Percentiles rank a stretch among this genome's conserved stretches.
Evolutionary conservation across 2,113 vertebrate genomes (phyloP).

Genomic region (Sardina pilchardus): DNA sequence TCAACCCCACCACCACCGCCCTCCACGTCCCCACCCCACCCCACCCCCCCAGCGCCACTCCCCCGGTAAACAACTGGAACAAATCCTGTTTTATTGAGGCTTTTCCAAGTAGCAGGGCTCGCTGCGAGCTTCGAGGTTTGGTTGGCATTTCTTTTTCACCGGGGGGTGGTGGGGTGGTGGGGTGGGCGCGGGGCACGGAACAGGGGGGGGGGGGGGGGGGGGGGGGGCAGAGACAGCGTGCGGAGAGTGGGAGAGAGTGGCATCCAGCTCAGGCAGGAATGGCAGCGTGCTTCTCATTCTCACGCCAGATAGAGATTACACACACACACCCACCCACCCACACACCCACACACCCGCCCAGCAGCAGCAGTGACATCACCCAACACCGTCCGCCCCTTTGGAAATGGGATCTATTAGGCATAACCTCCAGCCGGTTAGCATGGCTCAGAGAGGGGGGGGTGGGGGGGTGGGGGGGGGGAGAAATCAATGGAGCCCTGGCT

Average conservation of each 20-base stretch:
- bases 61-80: slow-evolving; percentile 78
- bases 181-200: not conserved
- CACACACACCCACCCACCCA: not conserved
- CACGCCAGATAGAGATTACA: not conserved
- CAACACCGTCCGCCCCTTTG: not conserved
- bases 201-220: not conserved
- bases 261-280: not conserved
- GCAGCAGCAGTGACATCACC: not conserved
- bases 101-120: slow-evolving; percentile 56
- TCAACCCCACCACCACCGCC: slow-evolving; percentile 37
- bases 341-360: not conserved
- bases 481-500: not conserved
- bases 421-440: not conserved
- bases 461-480: too few species aligned
- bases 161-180: not conserved
- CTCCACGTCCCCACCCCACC: not conserved
- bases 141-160: not conserved
- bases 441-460: not conserved
- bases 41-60: slow-evolving; percentile 22
- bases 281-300: not conserved
- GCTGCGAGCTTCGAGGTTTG: slow-evolving; percentile 54
- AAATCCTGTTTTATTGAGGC: slow-evolving; percentile 76
- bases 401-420: not conserved
- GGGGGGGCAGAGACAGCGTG: too few species aligned
- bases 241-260: too few species aligned